Base-by-base conservation (phyloP, 2,113 vertebrate genomes). In the Nipponia nippon region DNA sequence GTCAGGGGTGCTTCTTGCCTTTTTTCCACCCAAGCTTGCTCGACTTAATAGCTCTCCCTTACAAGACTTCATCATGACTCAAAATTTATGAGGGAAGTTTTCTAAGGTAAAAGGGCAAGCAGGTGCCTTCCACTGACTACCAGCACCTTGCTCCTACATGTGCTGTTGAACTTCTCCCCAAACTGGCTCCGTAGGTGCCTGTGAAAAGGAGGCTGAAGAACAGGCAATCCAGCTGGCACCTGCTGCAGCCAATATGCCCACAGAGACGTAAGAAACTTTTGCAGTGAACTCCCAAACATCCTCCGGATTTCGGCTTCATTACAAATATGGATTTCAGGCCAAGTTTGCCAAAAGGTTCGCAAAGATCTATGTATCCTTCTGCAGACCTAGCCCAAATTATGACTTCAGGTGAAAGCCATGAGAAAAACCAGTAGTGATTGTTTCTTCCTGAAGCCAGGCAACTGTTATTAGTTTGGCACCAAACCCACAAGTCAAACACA, bases 61-160 rank as follows among this genome's bases (percentile, higher is more conserved):
- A 53, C 38, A 85, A 84, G 78, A 49, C 36, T 89, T 89, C 26
- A 36, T 8, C 29, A 20, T 85, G 82, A 91, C 87, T 89, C 89
- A 97, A 83, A 94, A 83, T 85, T 76, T 76, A 94, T 16, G 87
- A 95, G 46, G 52, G 36, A 93, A 87, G 36, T 77, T 95, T 87
- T 94, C 87, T 81, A 67, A 94, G 70, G 82, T 71, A 93, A 94
- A 95, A 92, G 56, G 84, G 92, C 9, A 76, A 80, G 79, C 93
- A 96, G 89, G 93, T 97, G 87, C 72, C 59, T 87, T 96, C 62
- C 62, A 94, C 44, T 42, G 83, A n/a, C 81, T 53, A 89, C 71
- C 71, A 85, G 78, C 81, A 87, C 71, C 50, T 66, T 83, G 82
- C 91, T 94, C 50, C 73, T 73, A 86, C 67, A 62, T 46, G 93